Conservation (phyloP, 2,797 vertebrate genomes). For the Pygocentrus nattereri region DNA sequence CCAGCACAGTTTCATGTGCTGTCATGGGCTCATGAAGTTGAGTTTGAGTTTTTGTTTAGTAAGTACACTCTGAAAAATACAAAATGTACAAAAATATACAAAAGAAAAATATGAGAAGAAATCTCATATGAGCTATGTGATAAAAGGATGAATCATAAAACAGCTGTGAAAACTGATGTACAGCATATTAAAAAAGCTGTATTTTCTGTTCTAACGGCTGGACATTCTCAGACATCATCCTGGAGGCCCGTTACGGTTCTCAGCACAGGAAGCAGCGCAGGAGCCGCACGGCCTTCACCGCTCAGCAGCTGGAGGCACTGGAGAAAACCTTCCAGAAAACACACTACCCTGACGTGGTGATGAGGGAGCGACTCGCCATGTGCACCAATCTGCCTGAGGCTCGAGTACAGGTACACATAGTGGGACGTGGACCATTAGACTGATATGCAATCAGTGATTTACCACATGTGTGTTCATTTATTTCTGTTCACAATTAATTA, state of each 20-base stretch:
- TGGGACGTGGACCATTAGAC: neutral
- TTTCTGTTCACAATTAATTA: no score
- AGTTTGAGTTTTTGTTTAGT: no score
- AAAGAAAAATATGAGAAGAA: neutral
- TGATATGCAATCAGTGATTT: no score
- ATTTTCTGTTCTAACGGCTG: conserved; percentile 7
- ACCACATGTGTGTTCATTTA: no score
- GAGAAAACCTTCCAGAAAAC: conserved; percentile 99
- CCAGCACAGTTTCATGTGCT: no score
- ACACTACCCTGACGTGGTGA: conserved; percentile 98
- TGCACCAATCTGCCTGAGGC: conserved; percentile 98
- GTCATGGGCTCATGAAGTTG: no score
- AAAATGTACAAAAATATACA: no score
- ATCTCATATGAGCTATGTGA: neutral
- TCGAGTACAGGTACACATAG: conserved; percentile 90
- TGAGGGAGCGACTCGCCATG: conserved; percentile 98
- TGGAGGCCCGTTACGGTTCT: conserved; percentile 98
- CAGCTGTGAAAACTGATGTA: neutral
- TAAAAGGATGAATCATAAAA: neutral
- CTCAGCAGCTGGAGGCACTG: conserved; percentile 96
- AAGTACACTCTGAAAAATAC: no score
- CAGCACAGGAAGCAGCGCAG: conserved; percentile 98
- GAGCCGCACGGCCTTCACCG: conserved; percentile 96
- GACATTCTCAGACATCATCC: conserved; percentile 99
- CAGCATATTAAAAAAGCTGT: neutral